Percentiles rank a stretch among this genome's conserved stretches.
phyloP scores from a whole-genome alignment of 2,888 invertebrate genomes.

The Sympetrum striolatum region DNA sequence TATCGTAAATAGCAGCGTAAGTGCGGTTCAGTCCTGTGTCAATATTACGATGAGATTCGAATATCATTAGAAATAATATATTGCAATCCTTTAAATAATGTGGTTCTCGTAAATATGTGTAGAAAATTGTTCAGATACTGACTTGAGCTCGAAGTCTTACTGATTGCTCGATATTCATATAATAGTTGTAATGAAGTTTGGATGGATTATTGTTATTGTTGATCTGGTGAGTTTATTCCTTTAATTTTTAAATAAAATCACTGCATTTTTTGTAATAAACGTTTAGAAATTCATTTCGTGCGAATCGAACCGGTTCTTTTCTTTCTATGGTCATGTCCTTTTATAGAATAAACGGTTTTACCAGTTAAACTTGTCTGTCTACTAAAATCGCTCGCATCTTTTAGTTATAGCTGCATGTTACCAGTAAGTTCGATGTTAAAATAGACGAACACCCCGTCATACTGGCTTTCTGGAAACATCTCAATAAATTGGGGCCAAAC shows the following conservation, averaged over 20 bases:
- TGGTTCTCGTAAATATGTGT: background rate
- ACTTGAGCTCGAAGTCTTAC: background rate
- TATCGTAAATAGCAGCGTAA: constrained; percentile 3
- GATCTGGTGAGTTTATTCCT: background rate
- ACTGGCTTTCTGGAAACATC: background rate
- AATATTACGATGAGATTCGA: background rate
- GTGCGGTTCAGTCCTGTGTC: background rate
- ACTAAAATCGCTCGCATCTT: background rate
- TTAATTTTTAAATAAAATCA: background rate
- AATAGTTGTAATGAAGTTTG: constrained; percentile 15
- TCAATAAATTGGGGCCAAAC: constrained; percentile 3
- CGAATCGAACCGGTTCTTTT: background rate
- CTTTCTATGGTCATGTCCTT: constrained; percentile 17
- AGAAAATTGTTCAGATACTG: background rate
- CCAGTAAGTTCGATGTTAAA: background rate
- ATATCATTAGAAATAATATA: background rate
- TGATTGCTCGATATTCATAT: background rate
- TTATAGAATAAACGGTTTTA: constrained; percentile 3
- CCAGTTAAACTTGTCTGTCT: background rate
- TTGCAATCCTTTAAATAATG: background rate
- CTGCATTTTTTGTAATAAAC: background rate
- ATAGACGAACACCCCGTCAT: constrained; percentile 4
- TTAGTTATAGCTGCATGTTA: constrained; percentile 17
- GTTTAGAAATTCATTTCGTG: background rate
- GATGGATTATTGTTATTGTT: constrained; percentile 4